Evolutionary conservation across 2,113 vertebrate genomes (phyloP).

Genomic region (Apeltes quadracus): DNA sequence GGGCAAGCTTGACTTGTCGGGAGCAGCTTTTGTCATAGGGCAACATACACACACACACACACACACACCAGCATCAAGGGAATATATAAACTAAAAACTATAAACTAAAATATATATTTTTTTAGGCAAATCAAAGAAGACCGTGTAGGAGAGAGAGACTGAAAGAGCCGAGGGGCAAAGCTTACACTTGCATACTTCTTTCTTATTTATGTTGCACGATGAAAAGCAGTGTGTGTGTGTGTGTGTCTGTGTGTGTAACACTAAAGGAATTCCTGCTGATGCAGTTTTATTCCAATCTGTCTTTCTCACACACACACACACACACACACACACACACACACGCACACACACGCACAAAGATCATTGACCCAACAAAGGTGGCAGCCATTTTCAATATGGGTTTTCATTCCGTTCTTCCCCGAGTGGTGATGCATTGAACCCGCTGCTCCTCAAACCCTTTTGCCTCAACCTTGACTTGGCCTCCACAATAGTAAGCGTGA

Average conservation of each 20-base stretch:
- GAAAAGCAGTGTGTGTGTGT: conserved; percentile 61
- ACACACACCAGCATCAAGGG: conserved; percentile 12
- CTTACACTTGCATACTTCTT: conserved; percentile 20
- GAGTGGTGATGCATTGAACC: conserved; percentile 46
- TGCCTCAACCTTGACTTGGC: conserved; percentile 42
- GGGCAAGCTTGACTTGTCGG: conserved; percentile 62
- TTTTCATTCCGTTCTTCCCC: conserved; percentile 38
- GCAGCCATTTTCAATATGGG: conserved; percentile 53
- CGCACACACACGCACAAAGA: conserved; percentile 21
- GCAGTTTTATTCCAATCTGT: conserved; percentile 39
- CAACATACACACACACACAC: conserved; percentile 18
- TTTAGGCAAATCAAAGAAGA: conserved; percentile 14
- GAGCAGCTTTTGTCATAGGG: conserved; percentile 65
- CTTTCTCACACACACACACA: conserved; percentile 2
- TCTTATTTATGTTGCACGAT: conserved; percentile 62
- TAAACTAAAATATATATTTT: conserved; percentile 26
- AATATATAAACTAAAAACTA: conserved; percentile 16
- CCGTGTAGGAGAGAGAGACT: conserved; percentile 8
- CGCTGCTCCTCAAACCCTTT: conserved; percentile 22
- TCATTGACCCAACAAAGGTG: conserved; percentile 57
- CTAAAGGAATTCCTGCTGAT: conserved; percentile 44
- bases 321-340: conserved; percentile 12
- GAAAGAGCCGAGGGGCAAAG: conserved; percentile 18
- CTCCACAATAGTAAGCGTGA: conserved; percentile 22
- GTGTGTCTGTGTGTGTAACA: conserved; percentile 50